Evolutionary conservation across 2,113 vertebrate species (phyloP).

Genomic region (Corythornis madagascariensis): DNA sequence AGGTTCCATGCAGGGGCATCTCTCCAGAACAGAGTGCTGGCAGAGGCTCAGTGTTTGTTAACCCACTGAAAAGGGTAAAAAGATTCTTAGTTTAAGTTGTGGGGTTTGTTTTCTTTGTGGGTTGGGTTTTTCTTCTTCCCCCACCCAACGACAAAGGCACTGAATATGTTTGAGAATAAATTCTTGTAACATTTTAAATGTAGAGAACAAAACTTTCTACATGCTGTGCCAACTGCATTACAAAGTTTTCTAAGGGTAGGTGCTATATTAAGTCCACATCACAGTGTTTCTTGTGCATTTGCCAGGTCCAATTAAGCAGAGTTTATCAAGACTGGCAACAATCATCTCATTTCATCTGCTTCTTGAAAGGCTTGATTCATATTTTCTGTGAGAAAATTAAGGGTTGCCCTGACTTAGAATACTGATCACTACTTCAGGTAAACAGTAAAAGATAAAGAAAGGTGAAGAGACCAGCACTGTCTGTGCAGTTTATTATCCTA

Average conservation of each 20-base stretch:
- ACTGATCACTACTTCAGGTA: conserved; percentile 34
- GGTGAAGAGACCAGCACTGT: neutral
- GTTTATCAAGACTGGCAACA: conserved; percentile 60
- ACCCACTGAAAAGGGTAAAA: neutral
- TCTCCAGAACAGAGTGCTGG: neutral
- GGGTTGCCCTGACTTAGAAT: conserved; percentile 38
- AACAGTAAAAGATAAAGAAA: neutral
- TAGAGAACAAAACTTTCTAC: conserved; percentile 2
- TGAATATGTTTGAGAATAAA: conserved; percentile 10
- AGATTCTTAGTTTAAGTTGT: neutral
- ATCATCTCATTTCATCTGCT: conserved; percentile 61
- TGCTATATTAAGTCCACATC: conserved; percentile 47
- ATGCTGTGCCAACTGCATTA: neutral
- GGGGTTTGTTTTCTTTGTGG: neutral
- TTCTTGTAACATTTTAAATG: neutral
- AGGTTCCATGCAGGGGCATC: neutral
- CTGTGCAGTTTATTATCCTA: neutral
- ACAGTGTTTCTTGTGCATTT: conserved; percentile 14
- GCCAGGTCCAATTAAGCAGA: conserved; percentile 59
- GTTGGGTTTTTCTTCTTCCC: too few relatives aligned
- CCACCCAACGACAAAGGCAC: neutral
- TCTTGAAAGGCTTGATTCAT: conserved; percentile 32
- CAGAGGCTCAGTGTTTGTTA: neutral
- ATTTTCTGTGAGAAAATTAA: conserved; percentile 54
- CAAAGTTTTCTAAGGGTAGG: conserved; percentile 7